Conservation (phyloP, 2,797 vertebrate species). For the Trichosurus vulpecula region DNA sequence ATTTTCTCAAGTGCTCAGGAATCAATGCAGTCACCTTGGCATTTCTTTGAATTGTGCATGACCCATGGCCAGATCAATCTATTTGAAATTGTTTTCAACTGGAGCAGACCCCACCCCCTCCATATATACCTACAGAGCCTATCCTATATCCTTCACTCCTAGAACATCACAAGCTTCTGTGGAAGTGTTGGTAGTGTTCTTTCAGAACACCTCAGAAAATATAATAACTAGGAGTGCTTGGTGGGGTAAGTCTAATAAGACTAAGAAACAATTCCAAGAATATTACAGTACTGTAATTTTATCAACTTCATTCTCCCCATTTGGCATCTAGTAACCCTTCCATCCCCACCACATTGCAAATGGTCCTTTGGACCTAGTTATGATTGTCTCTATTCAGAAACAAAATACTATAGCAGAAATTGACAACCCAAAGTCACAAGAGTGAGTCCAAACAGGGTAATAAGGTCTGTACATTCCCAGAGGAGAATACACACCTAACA, state of each 20-base stretch:
- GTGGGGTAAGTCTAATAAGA: accelerated
- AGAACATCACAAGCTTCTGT: not conserved
- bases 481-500: not conserved
- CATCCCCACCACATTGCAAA: not conserved
- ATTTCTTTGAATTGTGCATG: slow-evolving; percentile 9
- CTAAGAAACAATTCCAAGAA: not conserved
- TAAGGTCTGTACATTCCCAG: slow-evolving; percentile 26
- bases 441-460: not conserved
- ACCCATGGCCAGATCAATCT: not conserved
- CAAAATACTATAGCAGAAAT: slow-evolving; percentile 36
- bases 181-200: not conserved
- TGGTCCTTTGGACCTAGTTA: not conserved
- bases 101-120: not conserved
- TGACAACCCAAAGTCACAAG: slow-evolving; percentile 5
- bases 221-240: not conserved
- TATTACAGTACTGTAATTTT: not conserved
- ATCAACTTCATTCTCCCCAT: not conserved
- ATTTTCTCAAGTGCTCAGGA: not conserved
- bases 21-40: not conserved
- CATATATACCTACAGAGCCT: too few relatives aligned
- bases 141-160: too few relatives aligned
- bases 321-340: not conserved
- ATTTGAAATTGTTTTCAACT: not conserved
- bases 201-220: slow-evolving; percentile 1
- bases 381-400: slow-evolving; percentile 9